phyloP scores from a whole-genome alignment of 2,113 vertebrate species.

The Centropus unirufus region DNA sequence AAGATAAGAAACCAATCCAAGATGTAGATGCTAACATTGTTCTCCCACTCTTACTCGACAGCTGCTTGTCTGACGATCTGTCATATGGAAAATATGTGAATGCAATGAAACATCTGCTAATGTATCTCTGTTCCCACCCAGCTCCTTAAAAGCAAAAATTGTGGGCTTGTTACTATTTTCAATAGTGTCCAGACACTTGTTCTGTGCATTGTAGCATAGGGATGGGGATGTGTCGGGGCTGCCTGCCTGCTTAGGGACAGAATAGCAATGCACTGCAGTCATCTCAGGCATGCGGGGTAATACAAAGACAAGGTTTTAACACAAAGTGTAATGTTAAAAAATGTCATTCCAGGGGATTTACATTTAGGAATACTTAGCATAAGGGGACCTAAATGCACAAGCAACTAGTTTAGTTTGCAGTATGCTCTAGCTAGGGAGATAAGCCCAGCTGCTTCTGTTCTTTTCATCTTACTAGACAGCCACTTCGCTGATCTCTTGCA shows the following conservation, averaged over 20 bases:
- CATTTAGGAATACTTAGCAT: background rate
- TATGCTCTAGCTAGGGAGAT: background rate
- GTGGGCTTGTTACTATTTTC: constrained; percentile 55
- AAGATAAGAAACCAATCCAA: constrained; percentile 41
- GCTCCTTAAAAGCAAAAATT: constrained; percentile 43
- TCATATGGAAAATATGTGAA: constrained; percentile 58
- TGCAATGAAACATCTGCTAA: constrained; percentile 37
- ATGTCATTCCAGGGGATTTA: constrained; percentile 50
- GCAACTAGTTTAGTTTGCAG: background rate
- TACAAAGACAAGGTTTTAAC: constrained; percentile 5
- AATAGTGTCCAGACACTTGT: constrained; percentile 42
- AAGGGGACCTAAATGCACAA: background rate
- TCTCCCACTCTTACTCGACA: constrained; percentile 49
- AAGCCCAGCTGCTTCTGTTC: constrained; percentile 11
- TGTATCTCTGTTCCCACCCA: background rate
- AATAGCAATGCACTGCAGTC: background rate
- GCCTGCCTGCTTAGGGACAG: background rate
- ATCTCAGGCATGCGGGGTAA: constrained; percentile 18
- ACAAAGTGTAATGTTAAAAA: constrained; percentile 13
- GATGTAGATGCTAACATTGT: background rate
- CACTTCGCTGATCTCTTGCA: constrained; percentile 5
- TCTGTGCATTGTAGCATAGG: background rate
- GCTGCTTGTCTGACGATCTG: constrained; percentile 51
- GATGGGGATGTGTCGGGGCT: background rate
- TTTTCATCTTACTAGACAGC: constrained; percentile 1